Conservation (phyloP, 1,140 invertebrate species). For the Stegodyphus dumicola region DNA sequence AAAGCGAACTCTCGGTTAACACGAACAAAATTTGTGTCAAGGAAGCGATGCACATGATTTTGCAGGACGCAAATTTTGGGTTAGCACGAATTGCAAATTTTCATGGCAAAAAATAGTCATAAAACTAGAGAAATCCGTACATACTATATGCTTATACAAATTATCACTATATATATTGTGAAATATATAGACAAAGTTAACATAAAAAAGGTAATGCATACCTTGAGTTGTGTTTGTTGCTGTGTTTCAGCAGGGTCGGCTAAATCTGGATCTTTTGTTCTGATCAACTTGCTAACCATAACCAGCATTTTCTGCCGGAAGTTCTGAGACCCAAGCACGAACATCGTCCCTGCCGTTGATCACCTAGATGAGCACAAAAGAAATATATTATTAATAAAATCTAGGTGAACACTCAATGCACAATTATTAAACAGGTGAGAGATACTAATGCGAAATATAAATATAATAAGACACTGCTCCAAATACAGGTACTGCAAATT, state of each 20-base stretch:
- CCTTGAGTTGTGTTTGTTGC: conserved; percentile 63
- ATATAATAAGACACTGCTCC: too few species aligned
- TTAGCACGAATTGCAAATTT: too few species aligned
- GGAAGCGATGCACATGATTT: too few species aligned
- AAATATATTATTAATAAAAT: not conserved
- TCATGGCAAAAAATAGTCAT: too few species aligned
- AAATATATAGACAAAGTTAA: not conserved
- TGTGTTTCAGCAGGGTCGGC: conserved; percentile 73
- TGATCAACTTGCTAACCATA: conserved; percentile 80
- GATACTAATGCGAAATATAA: too few species aligned
- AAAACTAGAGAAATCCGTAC: too few species aligned
- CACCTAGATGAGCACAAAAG: not conserved
- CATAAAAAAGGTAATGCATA: not conserved
- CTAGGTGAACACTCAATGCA: not conserved
- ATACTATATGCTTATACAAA: too few species aligned
- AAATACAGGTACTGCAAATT: too few species aligned
- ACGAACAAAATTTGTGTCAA: too few species aligned
- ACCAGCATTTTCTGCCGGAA: conserved; percentile 73
- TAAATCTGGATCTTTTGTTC: conserved; percentile 80
- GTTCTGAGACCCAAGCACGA: conserved; percentile 42
- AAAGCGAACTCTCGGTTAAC: too few species aligned
- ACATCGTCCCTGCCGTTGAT: conserved; percentile 5
- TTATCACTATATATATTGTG: not conserved
- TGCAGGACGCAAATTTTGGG: too few species aligned
- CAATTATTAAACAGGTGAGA: too few species aligned